phyloP scores from a whole-genome alignment of 2,888 invertebrate genomes.

The Geophilus truncorum region DNA sequence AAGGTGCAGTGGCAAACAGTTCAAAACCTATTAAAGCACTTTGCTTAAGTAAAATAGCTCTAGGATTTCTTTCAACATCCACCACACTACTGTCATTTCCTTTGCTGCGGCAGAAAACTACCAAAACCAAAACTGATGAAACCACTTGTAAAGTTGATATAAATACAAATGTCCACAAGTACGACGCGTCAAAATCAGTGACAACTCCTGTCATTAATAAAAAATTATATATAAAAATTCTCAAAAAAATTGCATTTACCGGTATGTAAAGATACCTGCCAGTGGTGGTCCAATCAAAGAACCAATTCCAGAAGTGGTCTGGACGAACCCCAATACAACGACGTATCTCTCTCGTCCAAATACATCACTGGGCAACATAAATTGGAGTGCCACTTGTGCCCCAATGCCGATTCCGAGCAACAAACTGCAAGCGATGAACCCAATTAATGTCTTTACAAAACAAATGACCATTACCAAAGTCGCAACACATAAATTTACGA shows the following conservation, averaged over 20 bases:
- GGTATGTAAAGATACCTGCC: no score
- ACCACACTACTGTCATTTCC: no score
- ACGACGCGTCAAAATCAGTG: not conserved
- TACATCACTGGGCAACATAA: not conserved
- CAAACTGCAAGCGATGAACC: not conserved
- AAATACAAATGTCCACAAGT: not conserved
- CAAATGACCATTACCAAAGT: not conserved
- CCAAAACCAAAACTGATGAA: not conserved
- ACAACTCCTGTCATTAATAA: not conserved
- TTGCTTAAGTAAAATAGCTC: no score
- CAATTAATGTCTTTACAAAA: not conserved
- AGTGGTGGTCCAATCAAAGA: constrained; percentile 25
- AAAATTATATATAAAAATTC: no score
- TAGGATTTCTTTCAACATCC: no score
- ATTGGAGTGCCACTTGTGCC: not conserved
- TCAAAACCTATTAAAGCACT: no score
- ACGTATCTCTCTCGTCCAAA: constrained; percentile 25
- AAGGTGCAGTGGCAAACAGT: no score
- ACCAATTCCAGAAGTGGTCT: constrained; percentile 15
- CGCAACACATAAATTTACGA: not conserved
- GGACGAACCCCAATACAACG: constrained; percentile 25
- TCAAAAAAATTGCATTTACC: no score
- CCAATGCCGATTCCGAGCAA: not conserved
- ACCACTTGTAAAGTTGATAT: not conserved
- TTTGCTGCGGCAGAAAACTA: no score